phyloP scores from a whole-genome alignment of 2,113 vertebrate species.

The Carassius carassius region DNA sequence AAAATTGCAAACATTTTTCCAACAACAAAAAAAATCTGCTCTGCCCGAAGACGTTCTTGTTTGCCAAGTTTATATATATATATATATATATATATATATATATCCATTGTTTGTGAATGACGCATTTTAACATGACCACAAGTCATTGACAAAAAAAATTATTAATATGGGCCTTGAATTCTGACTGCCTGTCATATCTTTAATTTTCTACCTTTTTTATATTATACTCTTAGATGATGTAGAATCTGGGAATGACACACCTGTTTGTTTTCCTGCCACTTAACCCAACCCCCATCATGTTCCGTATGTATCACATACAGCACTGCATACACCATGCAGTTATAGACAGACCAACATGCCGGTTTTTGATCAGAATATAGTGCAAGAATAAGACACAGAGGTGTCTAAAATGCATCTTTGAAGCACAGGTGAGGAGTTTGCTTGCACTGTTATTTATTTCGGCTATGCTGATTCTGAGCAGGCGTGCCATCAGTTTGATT shows the following conservation, averaged over 20 bases:
- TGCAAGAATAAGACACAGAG: background rate
- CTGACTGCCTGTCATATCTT: conserved; percentile 11
- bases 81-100: too few relatives aligned
- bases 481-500: conserved; percentile 23
- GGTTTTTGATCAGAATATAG: background rate
- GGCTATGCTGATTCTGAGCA: background rate
- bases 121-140: background rate
- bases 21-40: background rate
- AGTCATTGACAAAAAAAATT: background rate
- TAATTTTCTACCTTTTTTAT: conserved; percentile 18
- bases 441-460: background rate
- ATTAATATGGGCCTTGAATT: conserved; percentile 8
- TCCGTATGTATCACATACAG: background rate
- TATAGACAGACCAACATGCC: background rate
- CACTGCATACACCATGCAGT: too few relatives aligned
- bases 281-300: background rate
- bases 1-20: background rate
- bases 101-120: background rate
- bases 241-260: conserved; percentile 14
- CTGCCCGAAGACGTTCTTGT: conserved; percentile 20
- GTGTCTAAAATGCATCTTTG: conserved; percentile 14
- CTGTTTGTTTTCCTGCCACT: conserved; percentile 37
- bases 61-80: conserved; percentile 44
- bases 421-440: conserved; percentile 8
- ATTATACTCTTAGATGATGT: conserved; percentile 6